Evolutionary conservation across 37 sponge, comb jelly and placozoan species (phyloP).

Genomic region (Halisarca cf. caerulea): DNA sequence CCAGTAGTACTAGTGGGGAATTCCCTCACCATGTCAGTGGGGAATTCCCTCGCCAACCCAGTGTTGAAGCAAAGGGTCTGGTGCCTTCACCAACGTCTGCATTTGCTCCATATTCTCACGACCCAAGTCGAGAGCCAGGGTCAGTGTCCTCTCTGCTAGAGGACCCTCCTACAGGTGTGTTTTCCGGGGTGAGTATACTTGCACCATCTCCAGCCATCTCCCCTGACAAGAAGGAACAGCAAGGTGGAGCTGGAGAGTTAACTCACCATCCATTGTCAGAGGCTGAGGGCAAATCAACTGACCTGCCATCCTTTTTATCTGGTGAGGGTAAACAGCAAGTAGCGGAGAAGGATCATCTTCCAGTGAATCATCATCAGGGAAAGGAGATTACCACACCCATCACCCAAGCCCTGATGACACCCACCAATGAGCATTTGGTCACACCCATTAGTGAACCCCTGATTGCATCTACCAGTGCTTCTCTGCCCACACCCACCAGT

Average conservation of each 20-base stretch:
- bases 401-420: not conserved
- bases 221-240: slow-evolving; percentile 1
- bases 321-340: too few species aligned
- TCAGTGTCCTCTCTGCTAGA: not conserved
- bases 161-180: not conserved
- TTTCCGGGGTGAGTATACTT: not conserved
- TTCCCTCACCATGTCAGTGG: too few species aligned
- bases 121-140: too few species aligned
- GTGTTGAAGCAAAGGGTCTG: not conserved
- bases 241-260: too few species aligned
- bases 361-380: not conserved
- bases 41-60: too few species aligned
- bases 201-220: slow-evolving; percentile 14
- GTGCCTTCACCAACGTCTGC: slow-evolving; percentile 29
- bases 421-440: too few species aligned
- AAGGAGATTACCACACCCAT: not conserved
- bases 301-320: too few species aligned
- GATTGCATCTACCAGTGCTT: not conserved
- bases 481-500: too few species aligned
- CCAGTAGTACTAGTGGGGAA: too few species aligned
- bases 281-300: too few species aligned
- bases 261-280: too few species aligned
- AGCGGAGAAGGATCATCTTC: not conserved
- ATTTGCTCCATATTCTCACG: not conserved
- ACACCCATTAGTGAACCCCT: too few species aligned